Evolutionary conservation across 1,140 invertebrate genomes (phyloP), one percentile per base, ranked within the genome.

Genomic region (Lasioglossum albipes): DNA sequence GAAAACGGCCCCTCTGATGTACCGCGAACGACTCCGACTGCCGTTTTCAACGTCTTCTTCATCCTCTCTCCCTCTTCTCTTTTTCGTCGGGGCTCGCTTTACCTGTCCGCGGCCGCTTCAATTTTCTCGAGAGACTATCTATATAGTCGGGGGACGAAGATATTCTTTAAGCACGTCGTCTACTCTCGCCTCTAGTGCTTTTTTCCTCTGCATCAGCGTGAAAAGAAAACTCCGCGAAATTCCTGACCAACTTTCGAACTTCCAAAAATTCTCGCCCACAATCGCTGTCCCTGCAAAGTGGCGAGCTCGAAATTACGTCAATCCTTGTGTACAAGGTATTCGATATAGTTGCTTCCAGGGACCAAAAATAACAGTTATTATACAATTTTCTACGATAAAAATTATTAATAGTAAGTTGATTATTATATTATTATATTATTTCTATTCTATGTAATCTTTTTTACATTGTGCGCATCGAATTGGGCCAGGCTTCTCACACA

Each of bases 51-150:
- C 62, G 16, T 74, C 77, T 74, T 54, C 70, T 22, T 79, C 62
- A 65, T 57, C 49, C 42, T 52, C 22, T 27, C 27, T 12, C 73
- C 42, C 71, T 12, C 62, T 20, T 49, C 41, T 54, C 52, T 74
- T 65, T 59, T 36, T 42, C 49, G 49, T 52, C 52, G 62, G n/a
- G 62, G n/a, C 49, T 66, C 70, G 3, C 77, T 79, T 74, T 66
- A 74, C 77, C 62, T 79, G 71, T 74, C 77, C 77, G 59, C 54
- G 75, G 71, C 42, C 31, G 75, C 77, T 74, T 79, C 77, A 79
- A 79, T 79, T 79, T 74, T 79, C 77, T 79, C 77, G 65, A 79
- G 77, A 79, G 76, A 79, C 45, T 54, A 73, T 74, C 77, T 79
- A 74, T 74, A 79, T 42, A 74, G 59, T 52, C 13, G 36, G 13